These are phyloP conservation scores for Pollenia amentaria DNA, from an alignment of 2,888 invertebrate genomes.

Conservation along the genomic window DNA sequence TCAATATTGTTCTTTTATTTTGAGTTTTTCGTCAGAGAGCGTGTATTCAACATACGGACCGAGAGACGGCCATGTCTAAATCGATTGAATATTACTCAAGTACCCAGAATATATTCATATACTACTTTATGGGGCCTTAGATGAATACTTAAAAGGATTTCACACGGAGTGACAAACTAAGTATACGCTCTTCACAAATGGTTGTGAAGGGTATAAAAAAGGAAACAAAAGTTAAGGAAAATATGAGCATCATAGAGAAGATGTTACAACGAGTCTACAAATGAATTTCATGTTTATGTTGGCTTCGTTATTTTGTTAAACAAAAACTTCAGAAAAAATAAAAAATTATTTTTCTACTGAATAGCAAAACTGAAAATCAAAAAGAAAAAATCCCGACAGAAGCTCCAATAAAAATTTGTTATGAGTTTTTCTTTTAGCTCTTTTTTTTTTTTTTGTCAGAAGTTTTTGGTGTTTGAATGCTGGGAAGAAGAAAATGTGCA, in stretches of 20 bases:
- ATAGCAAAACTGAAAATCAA: conserved; percentile 3
- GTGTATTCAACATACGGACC: too few species aligned
- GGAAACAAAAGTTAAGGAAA: conserved; percentile 24
- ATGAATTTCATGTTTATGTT: conserved; percentile 69
- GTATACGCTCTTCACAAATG: too few species aligned
- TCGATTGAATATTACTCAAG: too few species aligned
- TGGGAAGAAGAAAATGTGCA: neutral
- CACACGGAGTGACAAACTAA: too few species aligned
- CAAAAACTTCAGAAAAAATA: conserved; percentile 33
- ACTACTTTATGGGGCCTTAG: too few species aligned
- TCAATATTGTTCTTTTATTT: too few species aligned
- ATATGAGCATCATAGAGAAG: conserved; percentile 35
- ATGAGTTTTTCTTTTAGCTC: conserved; percentile 61
- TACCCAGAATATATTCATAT: too few species aligned
- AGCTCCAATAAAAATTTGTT: conserved; percentile 73
- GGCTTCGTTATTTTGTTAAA: conserved; percentile 66
- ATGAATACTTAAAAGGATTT: too few species aligned
- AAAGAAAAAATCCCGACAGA: conserved; percentile 21
- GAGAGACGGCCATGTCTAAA: too few species aligned
- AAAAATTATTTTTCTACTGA: conserved; percentile 21
- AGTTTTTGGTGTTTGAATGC: conserved; percentile 52
- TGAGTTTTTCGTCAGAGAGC: too few species aligned
- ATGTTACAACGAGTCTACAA: conserved; percentile 55
- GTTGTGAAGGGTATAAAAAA: neutral
- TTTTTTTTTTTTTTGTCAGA: conserved; percentile 7